These are phyloP conservation scores for Ormyrus rosae DNA, from an alignment of 2,888 invertebrate species.

Conservation along the genomic window DNA sequence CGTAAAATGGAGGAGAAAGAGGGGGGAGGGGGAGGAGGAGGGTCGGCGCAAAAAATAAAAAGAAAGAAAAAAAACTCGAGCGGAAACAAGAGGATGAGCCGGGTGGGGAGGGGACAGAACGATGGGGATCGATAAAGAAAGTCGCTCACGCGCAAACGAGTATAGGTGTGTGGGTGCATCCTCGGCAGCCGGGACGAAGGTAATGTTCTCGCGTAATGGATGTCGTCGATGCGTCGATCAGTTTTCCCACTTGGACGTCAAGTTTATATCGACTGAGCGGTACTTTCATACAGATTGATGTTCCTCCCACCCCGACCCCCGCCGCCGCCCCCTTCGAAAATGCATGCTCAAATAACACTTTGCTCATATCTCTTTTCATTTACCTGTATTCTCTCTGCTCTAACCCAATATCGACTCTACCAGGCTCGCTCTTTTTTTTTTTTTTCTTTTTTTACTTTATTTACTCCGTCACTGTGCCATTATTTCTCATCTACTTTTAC, in stretches of 20 bases:
- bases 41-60: neutral
- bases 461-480: constrained; percentile 38
- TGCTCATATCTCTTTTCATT: constrained; percentile 31
- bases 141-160: constrained; percentile 43
- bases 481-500: constrained; percentile 51
- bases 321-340: neutral
- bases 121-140: constrained; percentile 42
- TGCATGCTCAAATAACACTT: constrained; percentile 25
- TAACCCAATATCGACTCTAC: constrained; percentile 15
- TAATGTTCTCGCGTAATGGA: constrained; percentile 60
- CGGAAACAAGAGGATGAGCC: constrained; percentile 1
- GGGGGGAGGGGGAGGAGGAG: neutral
- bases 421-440: neutral
- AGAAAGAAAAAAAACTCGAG: neutral
- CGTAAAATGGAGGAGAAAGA: neutral
- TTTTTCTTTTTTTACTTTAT: constrained; percentile 13
- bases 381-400: constrained; percentile 6
- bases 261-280: constrained; percentile 59
- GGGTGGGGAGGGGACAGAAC: neutral
- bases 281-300: constrained; percentile 54
- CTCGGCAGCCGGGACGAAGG: constrained; percentile 36
- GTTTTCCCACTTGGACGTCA: constrained; percentile 62
- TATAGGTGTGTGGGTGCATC: constrained; percentile 5
- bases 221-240: constrained; percentile 65
- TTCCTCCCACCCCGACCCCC: neutral